Conservation (phyloP, 2,888 invertebrate species). For the Philaethria dido region DNA sequence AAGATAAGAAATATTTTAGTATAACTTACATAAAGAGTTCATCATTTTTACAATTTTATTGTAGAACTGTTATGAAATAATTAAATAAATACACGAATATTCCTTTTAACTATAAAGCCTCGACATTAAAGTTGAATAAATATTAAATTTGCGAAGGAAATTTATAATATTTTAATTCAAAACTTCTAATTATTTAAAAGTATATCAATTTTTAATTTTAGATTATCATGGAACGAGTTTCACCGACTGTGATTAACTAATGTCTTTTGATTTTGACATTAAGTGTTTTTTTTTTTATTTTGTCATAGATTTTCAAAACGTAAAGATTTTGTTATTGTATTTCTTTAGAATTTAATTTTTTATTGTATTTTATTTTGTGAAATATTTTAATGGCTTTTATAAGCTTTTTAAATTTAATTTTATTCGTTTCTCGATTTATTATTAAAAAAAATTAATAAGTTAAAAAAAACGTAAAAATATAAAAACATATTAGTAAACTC, state of each 20-base stretch:
- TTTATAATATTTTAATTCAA: background rate
- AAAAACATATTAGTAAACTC: too few relatives aligned
- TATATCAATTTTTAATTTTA: slow-evolving; percentile 9
- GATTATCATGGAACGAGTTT: background rate
- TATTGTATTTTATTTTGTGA: too few relatives aligned
- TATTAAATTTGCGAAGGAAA: background rate
- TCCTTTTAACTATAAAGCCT: background rate
- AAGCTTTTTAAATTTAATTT: too few relatives aligned
- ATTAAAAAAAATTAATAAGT: too few relatives aligned
- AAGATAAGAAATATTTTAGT: background rate
- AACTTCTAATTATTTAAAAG: background rate
- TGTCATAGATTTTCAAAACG: background rate
- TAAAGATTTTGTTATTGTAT: background rate
- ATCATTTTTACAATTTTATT: background rate
- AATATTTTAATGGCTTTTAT: too few relatives aligned
- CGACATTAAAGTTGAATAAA: background rate
- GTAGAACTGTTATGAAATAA: background rate
- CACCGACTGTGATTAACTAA: background rate
- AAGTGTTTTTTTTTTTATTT: background rate
- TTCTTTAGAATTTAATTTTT: too few relatives aligned
- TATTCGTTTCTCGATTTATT: too few relatives aligned
- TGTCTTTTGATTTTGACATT: slow-evolving; percentile 16
- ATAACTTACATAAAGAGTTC: slow-evolving; percentile 11
- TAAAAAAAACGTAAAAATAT: too few relatives aligned
- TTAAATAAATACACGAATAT: background rate